Conservation (phyloP, 2,797 vertebrate genomes). For the Numenius phaeopus region DNA sequence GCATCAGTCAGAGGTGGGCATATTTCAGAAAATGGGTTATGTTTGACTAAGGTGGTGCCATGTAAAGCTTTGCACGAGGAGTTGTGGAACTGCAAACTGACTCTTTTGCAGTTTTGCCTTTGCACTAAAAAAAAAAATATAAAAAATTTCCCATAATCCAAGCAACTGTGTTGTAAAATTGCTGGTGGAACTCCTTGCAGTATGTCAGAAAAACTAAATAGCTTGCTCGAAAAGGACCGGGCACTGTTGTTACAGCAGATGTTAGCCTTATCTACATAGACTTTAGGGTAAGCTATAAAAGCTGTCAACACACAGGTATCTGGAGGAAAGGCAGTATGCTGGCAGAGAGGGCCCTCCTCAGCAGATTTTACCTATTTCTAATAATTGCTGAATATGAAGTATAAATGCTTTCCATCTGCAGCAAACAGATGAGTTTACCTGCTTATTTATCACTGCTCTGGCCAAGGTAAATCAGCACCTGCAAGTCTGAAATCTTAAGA, state of each 20-base stretch:
- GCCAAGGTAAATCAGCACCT: not conserved
- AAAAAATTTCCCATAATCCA: not conserved
- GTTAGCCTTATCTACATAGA: not conserved
- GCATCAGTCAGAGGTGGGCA: not conserved
- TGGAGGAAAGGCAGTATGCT: not conserved
- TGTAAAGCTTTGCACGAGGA: not conserved
- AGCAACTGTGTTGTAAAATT: not conserved
- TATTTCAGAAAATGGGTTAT: not conserved
- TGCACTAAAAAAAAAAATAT: not conserved
- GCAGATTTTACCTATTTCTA: conserved; percentile 6
- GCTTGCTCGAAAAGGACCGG: not conserved
- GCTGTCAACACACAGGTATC: not conserved
- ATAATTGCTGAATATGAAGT: not conserved
- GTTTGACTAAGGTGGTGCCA: not conserved
- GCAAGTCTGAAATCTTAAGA: not conserved
- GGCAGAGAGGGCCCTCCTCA: not conserved
- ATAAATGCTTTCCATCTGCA: not conserved
- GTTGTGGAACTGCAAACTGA: not conserved
- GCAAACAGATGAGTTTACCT: not conserved
- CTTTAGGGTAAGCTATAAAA: not conserved
- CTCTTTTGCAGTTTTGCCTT: not conserved
- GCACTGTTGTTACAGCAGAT: not conserved
- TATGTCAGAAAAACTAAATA: not conserved
- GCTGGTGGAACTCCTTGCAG: not conserved
- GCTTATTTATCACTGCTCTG: not conserved